Base-by-base conservation (phyloP, 2,888 invertebrate species). In the Agriopis leucophaearia region DNA sequence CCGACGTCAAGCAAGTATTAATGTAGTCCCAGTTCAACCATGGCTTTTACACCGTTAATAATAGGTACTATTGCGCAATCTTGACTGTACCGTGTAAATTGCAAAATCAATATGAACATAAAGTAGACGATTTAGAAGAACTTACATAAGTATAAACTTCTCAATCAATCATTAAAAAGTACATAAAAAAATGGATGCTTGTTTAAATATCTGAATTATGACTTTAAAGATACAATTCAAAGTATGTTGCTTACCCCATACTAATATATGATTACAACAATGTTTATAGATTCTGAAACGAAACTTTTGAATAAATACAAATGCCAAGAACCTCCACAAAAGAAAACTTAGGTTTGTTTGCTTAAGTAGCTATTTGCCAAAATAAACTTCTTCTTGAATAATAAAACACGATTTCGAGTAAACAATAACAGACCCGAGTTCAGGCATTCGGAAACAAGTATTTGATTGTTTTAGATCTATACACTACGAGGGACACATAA, bases 1-100 rank as follows among this genome's bases (percentile, higher is more conserved):
- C 78, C 78, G 79, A 79, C 51, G 83, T 82, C 80, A 79, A 83
- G 78, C 51, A 36, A 56, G 79, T 84, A 85, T 87, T 88, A 89
- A 90, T 87, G 88, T 84, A 83, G 83, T 83, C 77, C 80, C 82
- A 68, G 75, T 74, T 72, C 82, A 82, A 85, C 86, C 87, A 83
- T 79, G 85, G 82, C 85, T 84, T 81, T 85, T 72, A 63, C 72
- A 75, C 82, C 86, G 88, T 91, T 91, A 88, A 90, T 91, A 90
- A 90, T 88, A 83, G 27, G 42, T 55, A 55, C 78, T 86, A 86
- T 86, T 83, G 81, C 83, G 84, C 82, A 84, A 85, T 89, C 86
- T 83, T 84, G 83, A 87, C 87, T 82, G 84, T 83, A 84, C 82
- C 76, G 78, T 78, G 80, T 79, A 87, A 89, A 90, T 88, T 87